These are phyloP conservation scores for Lagopus leucura DNA, from an alignment of 2,113 vertebrate species.

Conservation along the genomic window DNA sequence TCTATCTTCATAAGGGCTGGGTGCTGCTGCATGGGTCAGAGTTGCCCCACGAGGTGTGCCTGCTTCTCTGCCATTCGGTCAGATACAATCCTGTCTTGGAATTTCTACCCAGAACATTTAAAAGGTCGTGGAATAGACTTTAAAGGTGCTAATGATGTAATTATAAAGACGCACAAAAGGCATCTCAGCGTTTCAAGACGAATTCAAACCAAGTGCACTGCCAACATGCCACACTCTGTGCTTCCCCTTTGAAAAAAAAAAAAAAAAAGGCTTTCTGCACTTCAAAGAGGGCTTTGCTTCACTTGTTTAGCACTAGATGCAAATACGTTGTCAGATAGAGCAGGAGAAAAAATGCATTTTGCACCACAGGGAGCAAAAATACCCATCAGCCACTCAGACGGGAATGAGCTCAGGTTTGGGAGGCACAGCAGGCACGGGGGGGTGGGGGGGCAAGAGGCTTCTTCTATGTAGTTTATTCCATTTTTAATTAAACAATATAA, in stretches of 20 bases:
- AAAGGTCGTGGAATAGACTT: not conserved
- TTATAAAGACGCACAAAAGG: constrained; percentile 32
- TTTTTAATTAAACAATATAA: not conserved
- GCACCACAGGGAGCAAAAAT: constrained; percentile 8
- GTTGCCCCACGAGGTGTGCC: not conserved
- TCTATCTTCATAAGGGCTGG: not conserved
- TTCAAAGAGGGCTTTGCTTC: constrained; percentile 65
- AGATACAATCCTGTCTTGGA: not conserved
- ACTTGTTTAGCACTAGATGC: constrained; percentile 46
- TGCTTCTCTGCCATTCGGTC: not conserved
- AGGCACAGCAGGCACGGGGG: not conserved
- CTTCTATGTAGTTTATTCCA: not conserved
- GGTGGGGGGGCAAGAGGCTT: not conserved
- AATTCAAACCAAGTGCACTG: constrained; percentile 46
- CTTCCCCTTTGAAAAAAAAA: constrained; percentile 54
- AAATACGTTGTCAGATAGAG: constrained; percentile 42
- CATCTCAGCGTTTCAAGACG: constrained; percentile 31
- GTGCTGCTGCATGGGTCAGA: not conserved
- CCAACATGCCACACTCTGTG: constrained; percentile 32
- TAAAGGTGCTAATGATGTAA: constrained; percentile 30
- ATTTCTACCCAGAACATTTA: not conserved
- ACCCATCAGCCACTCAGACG: not conserved
- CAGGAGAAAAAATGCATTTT: constrained; percentile 15
- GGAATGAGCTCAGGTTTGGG: not conserved
- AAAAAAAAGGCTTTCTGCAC: constrained; percentile 22